Evolutionary conservation across 2,797 vertebrate genomes (phyloP), one percentile per base, ranked within the genome.

Genomic region (Scyliorhinus canicula): DNA sequence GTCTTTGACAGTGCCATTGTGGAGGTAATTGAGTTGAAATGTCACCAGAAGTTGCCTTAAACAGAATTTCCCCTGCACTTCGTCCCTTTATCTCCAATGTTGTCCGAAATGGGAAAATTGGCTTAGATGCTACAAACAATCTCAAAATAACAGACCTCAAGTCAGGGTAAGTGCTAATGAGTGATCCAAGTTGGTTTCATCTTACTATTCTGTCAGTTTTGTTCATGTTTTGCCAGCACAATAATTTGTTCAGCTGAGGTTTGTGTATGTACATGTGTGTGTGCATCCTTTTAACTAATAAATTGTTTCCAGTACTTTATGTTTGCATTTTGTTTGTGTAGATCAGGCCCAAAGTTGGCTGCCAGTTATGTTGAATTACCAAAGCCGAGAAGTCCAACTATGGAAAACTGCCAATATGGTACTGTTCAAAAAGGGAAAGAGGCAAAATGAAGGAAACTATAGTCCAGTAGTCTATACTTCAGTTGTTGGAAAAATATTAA

Each of bases 101-200:
- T 95, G 98, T 99, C 96, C 98, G 98, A 95, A 99, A 99, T 95
- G 99, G 99, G 74, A 98, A 98, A 57, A 98, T 99, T 50, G 99
- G 99, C 84, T 97, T 99, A 95, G 99, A 99, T 97, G 98, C 99
- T 95, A 99, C 99, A 0, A 99, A 98, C 96, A 99, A 98, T 96
- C 98, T 99, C 95, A 98, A 98, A 85, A 98, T 99, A 96, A 99
- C 99, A 90, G 99, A 99, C 97, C 98, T 99, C 96, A 99, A 99
- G 96, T 99, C 98, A 67, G 99, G 99, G 99, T 99, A 97, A 69
- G 57, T 65, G 63, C 55, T 57, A 21, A 74, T 79, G 44, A 95
- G 55, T 65, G 12, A 57, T 82, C 40, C 55, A 82, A 67, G 57
- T 95, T 69, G 47, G 84, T 50, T 95, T 95, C 35, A 95, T 60